Percentiles rank a stretch among this genome's conserved stretches.
Conservation (phyloP, 92 coral and sea anemone species). For the Porites evermanni region DNA sequence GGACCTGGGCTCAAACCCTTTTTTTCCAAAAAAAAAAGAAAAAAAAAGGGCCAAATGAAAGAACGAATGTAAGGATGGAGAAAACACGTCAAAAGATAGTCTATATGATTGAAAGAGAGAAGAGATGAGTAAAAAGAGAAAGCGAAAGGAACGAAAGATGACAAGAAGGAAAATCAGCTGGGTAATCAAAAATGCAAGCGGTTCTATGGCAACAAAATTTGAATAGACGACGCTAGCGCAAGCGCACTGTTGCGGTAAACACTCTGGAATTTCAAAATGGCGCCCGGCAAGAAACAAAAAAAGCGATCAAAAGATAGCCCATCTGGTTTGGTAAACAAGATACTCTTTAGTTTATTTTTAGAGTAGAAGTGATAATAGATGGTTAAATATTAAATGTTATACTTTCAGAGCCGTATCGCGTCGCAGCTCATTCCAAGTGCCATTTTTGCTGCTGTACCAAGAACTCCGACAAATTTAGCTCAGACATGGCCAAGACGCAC, state of each 20-base stretch:
- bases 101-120: no score
- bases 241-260: constrained; percentile 66
- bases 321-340: constrained; percentile 68
- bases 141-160: background rate
- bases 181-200: background rate
- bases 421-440: constrained; percentile 90
- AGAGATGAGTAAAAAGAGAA: no score
- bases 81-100: no score
- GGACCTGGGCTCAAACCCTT: no score
- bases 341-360: background rate
- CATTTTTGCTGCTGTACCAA: constrained; percentile 96
- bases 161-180: background rate
- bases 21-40: no score
- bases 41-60: no score
- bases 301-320: constrained; percentile 63
- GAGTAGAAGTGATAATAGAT: background rate
- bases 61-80: no score
- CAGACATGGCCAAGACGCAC: constrained; percentile 91
- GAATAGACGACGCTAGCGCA: constrained; percentile 71
- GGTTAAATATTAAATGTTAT: background rate
- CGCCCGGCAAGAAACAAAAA: constrained; percentile 94
- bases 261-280: constrained; percentile 81
- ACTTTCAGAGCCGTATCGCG: constrained; percentile 89
- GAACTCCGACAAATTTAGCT: constrained; percentile 77
- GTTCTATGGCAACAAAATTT: constrained; percentile 43